phyloP scores from a whole-genome alignment of 1,140 invertebrate species.

The Lordiphosa collinella region DNA sequence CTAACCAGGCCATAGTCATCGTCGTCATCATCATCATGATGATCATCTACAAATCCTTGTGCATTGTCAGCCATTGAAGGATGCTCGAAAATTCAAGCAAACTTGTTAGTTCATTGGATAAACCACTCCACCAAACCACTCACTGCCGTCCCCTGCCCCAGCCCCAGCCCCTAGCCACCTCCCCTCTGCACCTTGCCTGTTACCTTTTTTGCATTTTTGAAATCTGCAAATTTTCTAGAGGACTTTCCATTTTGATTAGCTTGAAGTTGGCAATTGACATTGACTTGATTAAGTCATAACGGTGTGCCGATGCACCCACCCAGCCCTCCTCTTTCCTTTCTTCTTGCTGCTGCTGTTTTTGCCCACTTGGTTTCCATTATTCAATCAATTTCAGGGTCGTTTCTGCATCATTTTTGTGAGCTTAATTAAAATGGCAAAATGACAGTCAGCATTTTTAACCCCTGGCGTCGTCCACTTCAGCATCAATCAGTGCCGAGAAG shows the following conservation, averaged over 20 bases:
- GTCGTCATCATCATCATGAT: too few relatives aligned
- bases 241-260: constrained; percentile 34
- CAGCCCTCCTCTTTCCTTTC: background rate
- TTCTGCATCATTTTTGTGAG: constrained; percentile 3
- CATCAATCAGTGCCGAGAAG: too few relatives aligned
- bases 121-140: background rate
- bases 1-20: too few relatives aligned
- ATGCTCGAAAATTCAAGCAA: background rate
- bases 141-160: background rate
- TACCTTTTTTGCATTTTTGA: background rate
- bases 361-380: constrained; percentile 1
- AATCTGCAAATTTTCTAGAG: constrained; percentile 9
- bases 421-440: constrained; percentile 15
- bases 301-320: background rate
- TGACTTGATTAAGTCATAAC: constrained; percentile 43
- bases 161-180: too few relatives aligned
- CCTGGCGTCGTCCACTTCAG: too few relatives aligned
- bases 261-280: constrained; percentile 37
- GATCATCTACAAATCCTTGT: too few relatives aligned
- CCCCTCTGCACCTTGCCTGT: background rate
- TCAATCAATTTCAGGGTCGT: constrained; percentile 12
- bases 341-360: background rate
- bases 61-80: too few relatives aligned
- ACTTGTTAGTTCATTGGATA: constrained; percentile 1
- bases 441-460: background rate